These are phyloP conservation scores for Sphaeramia orbicularis DNA, from an alignment of 2,797 vertebrate species.

Conservation along the genomic window DNA sequence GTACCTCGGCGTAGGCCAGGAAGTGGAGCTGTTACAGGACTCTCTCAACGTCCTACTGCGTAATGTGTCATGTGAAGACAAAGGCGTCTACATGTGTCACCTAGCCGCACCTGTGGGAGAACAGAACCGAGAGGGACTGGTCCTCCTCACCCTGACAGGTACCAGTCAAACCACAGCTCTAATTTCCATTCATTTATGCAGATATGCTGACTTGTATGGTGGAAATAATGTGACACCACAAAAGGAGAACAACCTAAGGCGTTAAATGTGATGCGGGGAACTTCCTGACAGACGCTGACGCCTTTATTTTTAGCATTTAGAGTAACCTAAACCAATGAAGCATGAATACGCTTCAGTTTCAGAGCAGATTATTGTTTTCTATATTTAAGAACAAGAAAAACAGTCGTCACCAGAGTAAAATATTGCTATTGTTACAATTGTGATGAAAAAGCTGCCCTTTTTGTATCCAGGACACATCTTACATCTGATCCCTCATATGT, in stretches of 20 bases:
- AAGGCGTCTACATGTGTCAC: constrained; percentile 59
- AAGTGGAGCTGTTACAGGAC: constrained; percentile 29
- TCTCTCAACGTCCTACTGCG: constrained; percentile 57
- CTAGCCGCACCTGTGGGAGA: constrained; percentile 65
- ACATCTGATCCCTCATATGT: too few relatives aligned
- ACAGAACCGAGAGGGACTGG: constrained; percentile 56
- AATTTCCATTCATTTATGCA: accelerated
- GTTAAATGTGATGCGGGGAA: not conserved
- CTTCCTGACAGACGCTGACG: not conserved
- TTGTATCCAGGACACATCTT: too few relatives aligned
- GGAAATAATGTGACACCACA: too few relatives aligned
- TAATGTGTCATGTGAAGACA: constrained; percentile 59
- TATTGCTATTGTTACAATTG: too few relatives aligned
- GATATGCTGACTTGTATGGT: not conserved
- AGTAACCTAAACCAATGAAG: not conserved
- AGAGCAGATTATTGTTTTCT: too few relatives aligned
- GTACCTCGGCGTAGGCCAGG: constrained; percentile 25
- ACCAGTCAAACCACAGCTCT: not conserved
- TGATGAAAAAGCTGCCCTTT: too few relatives aligned
- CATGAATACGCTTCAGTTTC: too few relatives aligned
- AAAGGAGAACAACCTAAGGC: not conserved
- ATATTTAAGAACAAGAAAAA: too few relatives aligned
- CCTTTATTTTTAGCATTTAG: not conserved
- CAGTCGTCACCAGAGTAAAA: too few relatives aligned
- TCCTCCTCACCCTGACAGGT: constrained; percentile 75